Evolutionary conservation across 1,140 invertebrate genomes (phyloP).

Genomic region (Sarcophaga bullata): DNA sequence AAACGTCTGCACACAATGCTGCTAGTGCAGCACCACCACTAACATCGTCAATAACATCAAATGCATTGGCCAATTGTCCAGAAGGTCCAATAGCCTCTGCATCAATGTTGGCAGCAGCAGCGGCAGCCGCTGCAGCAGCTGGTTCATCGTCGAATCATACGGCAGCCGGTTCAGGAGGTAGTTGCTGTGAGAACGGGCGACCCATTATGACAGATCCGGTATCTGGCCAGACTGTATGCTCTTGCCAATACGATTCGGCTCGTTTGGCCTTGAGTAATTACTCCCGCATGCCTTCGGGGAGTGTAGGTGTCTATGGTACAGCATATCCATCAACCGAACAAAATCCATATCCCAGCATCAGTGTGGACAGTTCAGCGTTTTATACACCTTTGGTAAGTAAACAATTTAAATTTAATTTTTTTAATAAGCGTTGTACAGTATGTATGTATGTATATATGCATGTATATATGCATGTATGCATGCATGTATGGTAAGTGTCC

Average conservation of each 20-base stretch:
- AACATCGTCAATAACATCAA: slow-evolving; percentile 46
- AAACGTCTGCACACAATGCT: slow-evolving; percentile 67
- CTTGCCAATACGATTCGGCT: slow-evolving; percentile 92
- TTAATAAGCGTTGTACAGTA: neutral
- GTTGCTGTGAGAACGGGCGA: slow-evolving; percentile 92
- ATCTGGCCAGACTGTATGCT: slow-evolving; percentile 93
- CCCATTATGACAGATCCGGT: slow-evolving; percentile 94
- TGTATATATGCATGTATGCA: neutral
- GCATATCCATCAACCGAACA: slow-evolving; percentile 89
- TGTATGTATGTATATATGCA: neutral
- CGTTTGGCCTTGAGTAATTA: slow-evolving; percentile 76
- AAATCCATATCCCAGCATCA: slow-evolving; percentile 90
- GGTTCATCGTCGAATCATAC: slow-evolving; percentile 44
- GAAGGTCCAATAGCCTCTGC: slow-evolving; percentile 1
- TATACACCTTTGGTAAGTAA: slow-evolving; percentile 93
- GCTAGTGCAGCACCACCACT: slow-evolving; percentile 31
- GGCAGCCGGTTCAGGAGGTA: slow-evolving; percentile 59
- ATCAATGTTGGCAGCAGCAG: slow-evolving; percentile 48
- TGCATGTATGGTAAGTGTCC: too few species aligned
- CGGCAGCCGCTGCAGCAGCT: slow-evolving; percentile 37
- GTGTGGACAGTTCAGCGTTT: slow-evolving; percentile 92
- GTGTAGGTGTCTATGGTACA: slow-evolving; percentile 77
- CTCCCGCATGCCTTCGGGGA: slow-evolving; percentile 75
- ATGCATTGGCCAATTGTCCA: slow-evolving; percentile 9
- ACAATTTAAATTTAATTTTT: neutral